Evolutionary conservation across 2,797 vertebrate species (phyloP).

Genomic region (Rhinogobio ventralis): DNA sequence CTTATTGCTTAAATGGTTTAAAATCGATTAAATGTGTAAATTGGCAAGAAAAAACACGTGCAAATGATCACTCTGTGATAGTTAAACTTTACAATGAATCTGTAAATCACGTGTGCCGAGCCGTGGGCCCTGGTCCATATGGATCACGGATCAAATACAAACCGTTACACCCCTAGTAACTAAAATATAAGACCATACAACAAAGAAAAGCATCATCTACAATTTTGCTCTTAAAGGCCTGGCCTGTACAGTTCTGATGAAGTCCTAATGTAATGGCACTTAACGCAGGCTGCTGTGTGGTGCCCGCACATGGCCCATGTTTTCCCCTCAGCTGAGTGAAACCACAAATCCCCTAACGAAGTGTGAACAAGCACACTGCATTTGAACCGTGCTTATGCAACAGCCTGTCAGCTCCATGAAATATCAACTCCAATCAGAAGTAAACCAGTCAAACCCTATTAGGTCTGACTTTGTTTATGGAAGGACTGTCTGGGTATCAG

Average conservation of each 20-base stretch:
- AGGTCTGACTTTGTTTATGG: neutral
- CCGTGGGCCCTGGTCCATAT: neutral
- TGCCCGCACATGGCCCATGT: constrained; percentile 6
- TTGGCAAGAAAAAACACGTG: neutral
- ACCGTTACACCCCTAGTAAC: neutral
- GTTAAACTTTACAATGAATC: neutral
- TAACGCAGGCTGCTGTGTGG: neutral
- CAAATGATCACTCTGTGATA: neutral
- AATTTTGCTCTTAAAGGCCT: neutral
- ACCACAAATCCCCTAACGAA: constrained; percentile 28
- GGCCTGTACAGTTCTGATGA: neutral
- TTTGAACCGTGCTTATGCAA: constrained; percentile 47
- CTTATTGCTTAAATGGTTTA: neutral
- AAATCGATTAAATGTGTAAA: neutral
- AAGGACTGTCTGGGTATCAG: neutral
- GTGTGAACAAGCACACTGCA: constrained; percentile 2
- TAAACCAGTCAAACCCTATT: constrained; percentile 12
- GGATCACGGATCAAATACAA: neutral
- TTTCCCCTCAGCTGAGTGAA: constrained; percentile 34
- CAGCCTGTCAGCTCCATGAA: constrained; percentile 29
- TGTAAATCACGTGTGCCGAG: neutral
- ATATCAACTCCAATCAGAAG: constrained; percentile 11
- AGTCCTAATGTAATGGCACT: neutral
- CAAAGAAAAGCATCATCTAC: neutral
- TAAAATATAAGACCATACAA: neutral